Evolutionary conservation across 2,797 vertebrate species (phyloP).

Genomic region (Oreortyx pictus): DNA sequence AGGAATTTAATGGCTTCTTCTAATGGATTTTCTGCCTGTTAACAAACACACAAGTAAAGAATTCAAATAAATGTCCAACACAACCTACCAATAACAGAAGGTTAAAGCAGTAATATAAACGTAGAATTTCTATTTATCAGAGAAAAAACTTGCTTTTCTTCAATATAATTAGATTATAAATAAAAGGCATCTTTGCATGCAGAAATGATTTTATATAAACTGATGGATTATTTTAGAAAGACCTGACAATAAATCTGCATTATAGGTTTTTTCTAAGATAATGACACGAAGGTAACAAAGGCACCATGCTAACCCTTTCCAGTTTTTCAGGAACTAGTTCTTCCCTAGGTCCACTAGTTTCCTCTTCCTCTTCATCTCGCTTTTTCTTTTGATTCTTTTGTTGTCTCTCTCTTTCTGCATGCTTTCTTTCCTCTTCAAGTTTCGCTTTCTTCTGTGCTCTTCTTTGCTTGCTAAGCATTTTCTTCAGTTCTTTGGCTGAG

Average conservation of each 20-base stretch:
- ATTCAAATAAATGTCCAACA: background rate
- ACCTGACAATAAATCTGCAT: fast-evolving
- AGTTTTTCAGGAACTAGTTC: constrained; percentile 83
- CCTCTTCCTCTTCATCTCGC: constrained; percentile 82
- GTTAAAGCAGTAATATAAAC: background rate
- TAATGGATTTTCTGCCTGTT: constrained; percentile 83
- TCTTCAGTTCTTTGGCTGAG: constrained; percentile 84
- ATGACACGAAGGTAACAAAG: background rate
- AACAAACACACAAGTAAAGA: constrained; percentile 39
- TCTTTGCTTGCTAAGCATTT: constrained; percentile 85
- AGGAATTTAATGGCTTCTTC: constrained; percentile 86
- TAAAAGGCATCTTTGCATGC: background rate
- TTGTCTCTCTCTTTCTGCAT: constrained; percentile 81
- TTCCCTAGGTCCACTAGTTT: constrained; percentile 79
- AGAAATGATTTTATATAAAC: background rate
- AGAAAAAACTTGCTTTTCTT: background rate
- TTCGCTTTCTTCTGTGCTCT: constrained; percentile 85
- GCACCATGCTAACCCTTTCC: constrained; percentile 79
- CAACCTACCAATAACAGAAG: fast-evolving
- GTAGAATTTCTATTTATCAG: background rate
- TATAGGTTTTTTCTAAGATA: background rate
- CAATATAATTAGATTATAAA: background rate
- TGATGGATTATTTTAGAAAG: background rate
- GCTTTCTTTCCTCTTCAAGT: constrained; percentile 82
- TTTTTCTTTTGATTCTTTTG: constrained; percentile 83